Evolutionary conservation across 2,888 invertebrate species (phyloP).

Genomic region (Toxonevra muliebris): DNA sequence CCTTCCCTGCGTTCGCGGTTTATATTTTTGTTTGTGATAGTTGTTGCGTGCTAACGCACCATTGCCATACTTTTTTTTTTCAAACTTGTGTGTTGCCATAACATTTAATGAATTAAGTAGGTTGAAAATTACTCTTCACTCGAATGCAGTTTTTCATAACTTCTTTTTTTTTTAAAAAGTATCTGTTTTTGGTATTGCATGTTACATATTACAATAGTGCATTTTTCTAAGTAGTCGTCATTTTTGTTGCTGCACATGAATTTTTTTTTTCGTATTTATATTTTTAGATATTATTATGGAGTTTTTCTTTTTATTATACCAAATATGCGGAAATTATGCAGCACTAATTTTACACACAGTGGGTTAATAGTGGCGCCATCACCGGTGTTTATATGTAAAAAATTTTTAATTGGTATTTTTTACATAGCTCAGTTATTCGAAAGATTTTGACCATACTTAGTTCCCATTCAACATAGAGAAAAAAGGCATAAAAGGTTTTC

Average conservation of each 20-base stretch:
- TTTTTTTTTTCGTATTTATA: no score
- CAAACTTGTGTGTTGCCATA: slow-evolving; percentile 28
- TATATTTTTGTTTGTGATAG: slow-evolving; percentile 18
- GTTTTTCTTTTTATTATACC: slow-evolving; percentile 20
- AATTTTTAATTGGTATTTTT: no score
- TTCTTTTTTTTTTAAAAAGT: background rate
- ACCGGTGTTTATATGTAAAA: no score
- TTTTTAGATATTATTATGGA: background rate
- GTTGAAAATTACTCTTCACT: no score
- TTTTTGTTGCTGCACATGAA: no score
- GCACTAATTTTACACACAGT: slow-evolving; percentile 5
- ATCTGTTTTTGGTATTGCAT: slow-evolving; percentile 24
- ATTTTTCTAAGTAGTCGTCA: slow-evolving; percentile 7
- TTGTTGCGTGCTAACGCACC: slow-evolving; percentile 38
- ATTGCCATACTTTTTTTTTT: slow-evolving; percentile 39
- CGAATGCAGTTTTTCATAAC: no score
- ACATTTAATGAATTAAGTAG: slow-evolving; percentile 20
- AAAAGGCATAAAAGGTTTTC: no score
- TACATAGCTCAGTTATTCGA: no score
- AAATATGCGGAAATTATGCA: slow-evolving; percentile 38
- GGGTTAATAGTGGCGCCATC: slow-evolving; percentile 12
- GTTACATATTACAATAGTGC: slow-evolving; percentile 27
- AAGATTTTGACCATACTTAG: no score
- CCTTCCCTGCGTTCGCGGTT: no score
- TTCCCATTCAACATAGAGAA: no score